These are phyloP conservation scores for Cirrhinus molitorella DNA, from an alignment of 2,797 vertebrate genomes.

Conservation along the genomic window DNA sequence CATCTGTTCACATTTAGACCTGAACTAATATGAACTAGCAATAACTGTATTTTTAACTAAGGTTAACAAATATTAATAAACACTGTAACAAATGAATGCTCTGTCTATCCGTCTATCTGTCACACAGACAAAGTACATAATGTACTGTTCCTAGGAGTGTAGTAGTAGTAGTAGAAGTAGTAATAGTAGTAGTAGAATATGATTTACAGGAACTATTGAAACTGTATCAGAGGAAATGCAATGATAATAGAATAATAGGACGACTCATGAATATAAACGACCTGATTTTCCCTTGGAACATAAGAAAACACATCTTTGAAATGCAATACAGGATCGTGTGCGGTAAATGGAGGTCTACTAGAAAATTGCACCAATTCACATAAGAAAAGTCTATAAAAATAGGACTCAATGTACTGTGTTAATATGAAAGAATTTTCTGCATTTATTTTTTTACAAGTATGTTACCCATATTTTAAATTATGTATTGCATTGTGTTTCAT, in stretches of 20 bases:
- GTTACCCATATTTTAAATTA: background rate
- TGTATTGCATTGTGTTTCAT: background rate
- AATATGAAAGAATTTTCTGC: background rate
- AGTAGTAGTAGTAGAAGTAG: background rate
- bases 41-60: too few species aligned
- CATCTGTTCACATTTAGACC: too few species aligned
- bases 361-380: background rate
- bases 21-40: too few species aligned
- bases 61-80: too few species aligned
- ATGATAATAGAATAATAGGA: background rate
- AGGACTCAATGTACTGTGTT: background rate
- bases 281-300: background rate
- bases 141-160: background rate
- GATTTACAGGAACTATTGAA: background rate
- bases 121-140: background rate
- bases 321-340: background rate
- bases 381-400: background rate
- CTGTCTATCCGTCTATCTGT: too few species aligned
- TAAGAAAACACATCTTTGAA: background rate
- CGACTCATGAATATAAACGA: background rate
- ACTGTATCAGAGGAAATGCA: background rate
- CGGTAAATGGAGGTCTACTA: background rate
- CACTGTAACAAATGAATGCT: too few species aligned
- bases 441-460: background rate
- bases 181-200: background rate